Evolutionary conservation across 2,113 vertebrate genomes (phyloP).

Genomic region (Phalacrocorax aristotelis): DNA sequence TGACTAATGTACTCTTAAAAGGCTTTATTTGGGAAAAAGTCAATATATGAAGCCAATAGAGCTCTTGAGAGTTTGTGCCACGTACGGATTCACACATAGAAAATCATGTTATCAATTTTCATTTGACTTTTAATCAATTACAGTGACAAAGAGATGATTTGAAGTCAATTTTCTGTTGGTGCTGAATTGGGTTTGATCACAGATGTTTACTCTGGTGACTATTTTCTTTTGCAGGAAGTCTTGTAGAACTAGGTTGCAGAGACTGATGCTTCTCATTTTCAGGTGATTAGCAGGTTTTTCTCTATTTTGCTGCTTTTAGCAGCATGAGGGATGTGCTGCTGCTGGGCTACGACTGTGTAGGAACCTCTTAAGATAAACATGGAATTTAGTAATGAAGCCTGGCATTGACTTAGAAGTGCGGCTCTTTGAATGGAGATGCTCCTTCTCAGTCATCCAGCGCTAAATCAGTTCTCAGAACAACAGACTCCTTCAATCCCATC

Average conservation of each 20-base stretch:
- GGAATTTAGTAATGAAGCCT: constrained; percentile 18
- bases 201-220: constrained; percentile 66
- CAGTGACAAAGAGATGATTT: constrained; percentile 90
- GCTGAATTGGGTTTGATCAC: constrained; percentile 80
- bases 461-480: constrained; percentile 13
- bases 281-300: constrained; percentile 24
- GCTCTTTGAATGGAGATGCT: constrained; percentile 9
- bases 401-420: background rate
- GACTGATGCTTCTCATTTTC: constrained; percentile 46
- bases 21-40: constrained; percentile 78
- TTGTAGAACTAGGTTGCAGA: constrained; percentile 11
- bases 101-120: constrained; percentile 94
- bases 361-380: constrained; percentile 1
- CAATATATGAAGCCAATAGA: constrained; percentile 76
- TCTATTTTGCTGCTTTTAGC: constrained; percentile 27
- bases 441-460: background rate
- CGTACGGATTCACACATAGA: constrained; percentile 63
- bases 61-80: constrained; percentile 67
- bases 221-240: constrained; percentile 57
- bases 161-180: constrained; percentile 88
- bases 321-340: background rate
- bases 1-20: constrained; percentile 80
- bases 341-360: background rate
- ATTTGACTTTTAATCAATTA: constrained; percentile 94
- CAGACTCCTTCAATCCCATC: background rate